phyloP scores from a whole-genome alignment of 2,797 vertebrate species.

The Ispidina lecontei region DNA sequence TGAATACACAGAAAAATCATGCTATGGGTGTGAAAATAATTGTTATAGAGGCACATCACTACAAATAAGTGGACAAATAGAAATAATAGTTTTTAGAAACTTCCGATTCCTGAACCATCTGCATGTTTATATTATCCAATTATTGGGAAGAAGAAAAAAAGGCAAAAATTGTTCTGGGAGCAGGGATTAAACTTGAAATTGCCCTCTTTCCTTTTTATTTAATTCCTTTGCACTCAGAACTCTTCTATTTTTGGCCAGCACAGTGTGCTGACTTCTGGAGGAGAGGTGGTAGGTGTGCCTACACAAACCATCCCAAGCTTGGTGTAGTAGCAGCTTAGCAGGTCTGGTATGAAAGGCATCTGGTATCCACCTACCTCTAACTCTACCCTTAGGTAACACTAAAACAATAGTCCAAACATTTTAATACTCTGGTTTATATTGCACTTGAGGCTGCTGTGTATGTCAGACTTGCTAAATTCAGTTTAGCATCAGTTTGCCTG shows the following conservation, averaged over 20 bases:
- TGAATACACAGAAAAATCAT: slow-evolving; percentile 50
- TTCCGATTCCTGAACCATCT: slow-evolving; percentile 6
- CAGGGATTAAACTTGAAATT: neutral
- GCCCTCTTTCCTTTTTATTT: neutral
- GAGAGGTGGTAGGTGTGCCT: neutral
- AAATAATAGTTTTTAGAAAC: neutral
- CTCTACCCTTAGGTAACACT: neutral
- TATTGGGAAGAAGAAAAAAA: neutral
- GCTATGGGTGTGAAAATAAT: slow-evolving; percentile 20
- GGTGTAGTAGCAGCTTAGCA: neutral
- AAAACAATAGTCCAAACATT: neutral
- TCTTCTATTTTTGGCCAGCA: neutral
- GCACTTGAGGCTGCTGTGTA: neutral
- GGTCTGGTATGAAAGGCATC: neutral
- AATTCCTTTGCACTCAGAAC: neutral
- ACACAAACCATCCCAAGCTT: neutral
- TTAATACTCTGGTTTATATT: neutral
- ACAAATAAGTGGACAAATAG: neutral
- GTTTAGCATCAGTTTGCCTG: neutral
- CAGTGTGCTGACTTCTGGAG: neutral
- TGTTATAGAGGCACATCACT: neutral
- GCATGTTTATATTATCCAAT: neutral
- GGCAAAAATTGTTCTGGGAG: neutral
- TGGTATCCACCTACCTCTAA: neutral
- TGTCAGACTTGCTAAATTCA: neutral